Evolutionary conservation across 2,888 invertebrate genomes (phyloP), one percentile per base, ranked within the genome.

Genomic region (Colostygia pectinataria): DNA sequence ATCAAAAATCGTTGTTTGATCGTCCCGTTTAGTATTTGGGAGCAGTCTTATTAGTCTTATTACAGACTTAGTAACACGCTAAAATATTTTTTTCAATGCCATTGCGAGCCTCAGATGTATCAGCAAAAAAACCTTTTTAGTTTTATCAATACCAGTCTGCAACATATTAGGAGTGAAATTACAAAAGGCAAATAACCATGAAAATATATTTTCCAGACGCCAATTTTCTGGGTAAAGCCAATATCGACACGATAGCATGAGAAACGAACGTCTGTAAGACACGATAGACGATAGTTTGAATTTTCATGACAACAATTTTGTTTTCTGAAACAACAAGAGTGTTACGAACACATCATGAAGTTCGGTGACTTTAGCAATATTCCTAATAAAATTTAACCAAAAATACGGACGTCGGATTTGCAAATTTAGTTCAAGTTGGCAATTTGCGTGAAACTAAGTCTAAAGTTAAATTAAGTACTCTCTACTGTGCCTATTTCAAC

Each of bases 181-280:
- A 46, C 39, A 39, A 46, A 39, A 33, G 33, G 46, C 39, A 39
- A 46, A 46, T 23, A 39, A 14, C 33, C 33, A 33, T 46, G 39
- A 39, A 45, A 46, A 39, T 39, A 46, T 33, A 46, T 46, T 46
- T 39, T 46, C 39, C 39, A 39, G 39, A 39, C 31, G 46, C 39
- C 46, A 46, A 46, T 46, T 46, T 46, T 39, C 32, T 39, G 38
- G 13, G 39, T 28, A 23, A 39, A 33, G 46, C 46, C 33, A 46
- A 46, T 46, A 46, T 46, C 37, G 46, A 39, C 45, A 44, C 24
- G 46, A 20, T 46, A 27, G 20, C 39, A 27, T 20, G 27, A 10
- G 24, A 33, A 39, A 33, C 33, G 33, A 39, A 39, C 27, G 33
- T 46, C 46, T 39, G 2, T 33, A n/a, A 39, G 39, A 39, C 46